Conservation (phyloP, 1,140 invertebrate genomes). For the Octopus bimaculoides region DNA sequence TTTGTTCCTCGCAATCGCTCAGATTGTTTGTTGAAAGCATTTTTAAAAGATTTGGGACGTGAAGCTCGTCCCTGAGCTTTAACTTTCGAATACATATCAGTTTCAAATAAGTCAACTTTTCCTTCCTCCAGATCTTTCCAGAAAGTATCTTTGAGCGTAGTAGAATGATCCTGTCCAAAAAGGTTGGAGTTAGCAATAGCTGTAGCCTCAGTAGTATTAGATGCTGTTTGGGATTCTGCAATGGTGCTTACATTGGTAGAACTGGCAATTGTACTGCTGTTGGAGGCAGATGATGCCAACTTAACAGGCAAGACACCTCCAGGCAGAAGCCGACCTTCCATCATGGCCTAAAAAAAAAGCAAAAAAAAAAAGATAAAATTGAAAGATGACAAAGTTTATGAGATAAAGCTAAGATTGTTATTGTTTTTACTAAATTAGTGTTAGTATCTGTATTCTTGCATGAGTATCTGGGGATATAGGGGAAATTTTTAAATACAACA, state of each 20-base stretch:
- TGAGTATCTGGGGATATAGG: no score
- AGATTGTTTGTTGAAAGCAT: slow-evolving; percentile 15
- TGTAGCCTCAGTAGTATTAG: slow-evolving; percentile 18
- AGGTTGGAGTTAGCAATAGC: slow-evolving; percentile 17
- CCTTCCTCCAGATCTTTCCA: slow-evolving; percentile 54
- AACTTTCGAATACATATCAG: slow-evolving; percentile 52
- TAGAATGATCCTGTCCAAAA: slow-evolving; percentile 20
- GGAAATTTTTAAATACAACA: no score
- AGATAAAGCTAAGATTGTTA: no score
- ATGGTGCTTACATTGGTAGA: background rate
- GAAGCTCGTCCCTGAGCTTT: slow-evolving; percentile 33
- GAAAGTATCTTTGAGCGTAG: slow-evolving; percentile 46
- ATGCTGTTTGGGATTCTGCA: background rate
- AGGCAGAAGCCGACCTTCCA: slow-evolving; percentile 32
- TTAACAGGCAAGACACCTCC: background rate
- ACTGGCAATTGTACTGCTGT: background rate
- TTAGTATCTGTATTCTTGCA: no score
- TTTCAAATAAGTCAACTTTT: slow-evolving; percentile 42
- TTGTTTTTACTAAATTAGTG: no score
- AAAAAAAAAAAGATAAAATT: background rate
- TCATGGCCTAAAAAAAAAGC: slow-evolving; percentile 28
- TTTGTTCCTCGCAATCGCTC: background rate
- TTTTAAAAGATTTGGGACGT: slow-evolving; percentile 24
- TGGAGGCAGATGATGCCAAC: background rate
- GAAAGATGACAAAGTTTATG: no score